phyloP scores from a whole-genome alignment of 2,113 vertebrate genomes.

The Tragelaphus scriptus region DNA sequence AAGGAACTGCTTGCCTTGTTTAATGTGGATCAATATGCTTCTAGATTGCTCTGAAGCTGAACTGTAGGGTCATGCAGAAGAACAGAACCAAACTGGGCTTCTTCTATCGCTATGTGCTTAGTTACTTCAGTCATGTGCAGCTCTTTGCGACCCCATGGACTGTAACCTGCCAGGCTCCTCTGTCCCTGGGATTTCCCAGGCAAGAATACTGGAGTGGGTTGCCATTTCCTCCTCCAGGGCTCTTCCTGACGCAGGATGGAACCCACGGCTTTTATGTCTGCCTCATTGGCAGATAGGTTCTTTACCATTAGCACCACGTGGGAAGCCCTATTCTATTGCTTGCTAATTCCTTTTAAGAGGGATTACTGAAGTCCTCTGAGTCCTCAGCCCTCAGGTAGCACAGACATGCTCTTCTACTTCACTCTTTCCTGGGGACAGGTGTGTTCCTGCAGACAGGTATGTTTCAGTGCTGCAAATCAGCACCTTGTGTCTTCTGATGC shows the following conservation, averaged over 20 bases:
- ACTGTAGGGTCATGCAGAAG: background rate
- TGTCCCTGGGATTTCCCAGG: background rate
- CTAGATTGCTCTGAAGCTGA: background rate
- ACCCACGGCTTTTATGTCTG: background rate
- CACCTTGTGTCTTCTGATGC: background rate
- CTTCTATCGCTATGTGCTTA: fast-evolving
- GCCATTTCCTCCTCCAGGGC: background rate
- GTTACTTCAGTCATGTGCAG: background rate
- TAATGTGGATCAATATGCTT: fast-evolving
- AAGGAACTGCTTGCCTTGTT: background rate
- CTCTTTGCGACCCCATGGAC: background rate
- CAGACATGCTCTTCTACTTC: background rate
- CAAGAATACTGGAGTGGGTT: background rate
- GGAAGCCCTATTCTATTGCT: background rate
- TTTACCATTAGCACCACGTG: background rate
- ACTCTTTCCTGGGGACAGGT: background rate
- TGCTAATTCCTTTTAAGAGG: background rate
- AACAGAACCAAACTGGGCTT: fast-evolving
- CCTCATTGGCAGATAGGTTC: background rate
- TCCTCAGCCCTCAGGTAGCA: background rate
- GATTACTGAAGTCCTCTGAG: background rate
- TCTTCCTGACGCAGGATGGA: background rate
- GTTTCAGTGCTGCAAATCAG: background rate
- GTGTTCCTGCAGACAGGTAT: background rate
- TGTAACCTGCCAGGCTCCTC: background rate